Evolutionary conservation across 2,888 invertebrate genomes (phyloP).

Genomic region (Quadroppia sp.): DNA sequence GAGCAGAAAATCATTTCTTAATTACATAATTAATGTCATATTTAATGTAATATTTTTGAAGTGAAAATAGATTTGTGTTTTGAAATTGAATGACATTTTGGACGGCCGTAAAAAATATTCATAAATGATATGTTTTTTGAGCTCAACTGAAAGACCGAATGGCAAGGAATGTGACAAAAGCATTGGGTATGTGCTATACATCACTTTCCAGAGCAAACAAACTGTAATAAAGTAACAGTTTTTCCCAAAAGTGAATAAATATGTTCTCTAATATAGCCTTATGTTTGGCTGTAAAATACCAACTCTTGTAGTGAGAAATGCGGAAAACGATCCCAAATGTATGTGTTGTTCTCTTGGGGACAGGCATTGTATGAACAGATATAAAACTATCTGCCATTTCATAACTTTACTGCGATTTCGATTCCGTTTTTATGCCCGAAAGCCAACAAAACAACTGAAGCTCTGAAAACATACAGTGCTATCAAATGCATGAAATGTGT

Average conservation of each 20-base stretch:
- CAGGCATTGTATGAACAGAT: conserved; percentile 4
- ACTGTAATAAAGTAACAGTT: conserved; percentile 33
- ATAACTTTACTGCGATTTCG: conserved; percentile 4
- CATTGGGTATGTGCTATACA: conserved; percentile 9
- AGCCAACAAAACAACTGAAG: neutral
- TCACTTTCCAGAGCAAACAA: conserved; percentile 2
- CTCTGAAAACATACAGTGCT: too few species aligned
- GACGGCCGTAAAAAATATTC: conserved; percentile 2
- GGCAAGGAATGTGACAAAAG: conserved; percentile 27
- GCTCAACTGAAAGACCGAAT: neutral
- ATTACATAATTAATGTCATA: conserved; percentile 3
- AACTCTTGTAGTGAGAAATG: conserved; percentile 21
- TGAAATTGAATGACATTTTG: neutral
- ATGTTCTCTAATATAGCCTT: conserved; percentile 29
- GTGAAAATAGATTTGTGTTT: neutral
- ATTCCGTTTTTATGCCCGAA: conserved; percentile 20
- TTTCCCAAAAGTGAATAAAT: conserved; percentile 30
- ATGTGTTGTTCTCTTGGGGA: conserved; percentile 19
- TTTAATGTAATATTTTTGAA: neutral
- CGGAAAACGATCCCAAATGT: conserved; percentile 26
- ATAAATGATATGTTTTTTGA: conserved; percentile 20
- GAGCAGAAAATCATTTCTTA: too few species aligned
- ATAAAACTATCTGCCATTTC: conserved; percentile 29
- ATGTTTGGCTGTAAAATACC: conserved; percentile 32
- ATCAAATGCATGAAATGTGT: too few species aligned